Evolutionary conservation across 2,113 vertebrate species (phyloP).

Genomic region (Gallinago undulata): DNA sequence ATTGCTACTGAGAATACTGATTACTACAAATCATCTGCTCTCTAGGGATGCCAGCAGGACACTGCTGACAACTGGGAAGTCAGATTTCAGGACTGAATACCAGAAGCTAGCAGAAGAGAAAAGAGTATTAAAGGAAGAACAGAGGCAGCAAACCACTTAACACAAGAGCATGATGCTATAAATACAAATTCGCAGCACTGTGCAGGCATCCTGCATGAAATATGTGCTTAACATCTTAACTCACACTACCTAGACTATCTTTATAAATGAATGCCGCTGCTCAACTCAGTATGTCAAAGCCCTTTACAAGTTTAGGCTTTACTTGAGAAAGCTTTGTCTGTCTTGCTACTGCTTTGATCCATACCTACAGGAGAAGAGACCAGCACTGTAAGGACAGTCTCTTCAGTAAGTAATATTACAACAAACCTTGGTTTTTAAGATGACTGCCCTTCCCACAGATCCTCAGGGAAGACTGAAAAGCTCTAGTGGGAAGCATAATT

Average conservation of each 20-base stretch:
- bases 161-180: neutral
- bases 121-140: neutral
- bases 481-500: neutral
- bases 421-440: neutral
- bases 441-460: neutral
- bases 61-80: neutral
- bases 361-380: neutral
- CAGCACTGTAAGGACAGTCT: neutral
- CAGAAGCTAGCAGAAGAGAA: neutral
- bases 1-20: neutral
- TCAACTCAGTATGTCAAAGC: neutral
- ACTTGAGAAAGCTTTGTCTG: neutral
- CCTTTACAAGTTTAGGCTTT: neutral
- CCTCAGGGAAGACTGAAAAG: neutral
- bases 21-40: neutral
- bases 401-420: neutral
- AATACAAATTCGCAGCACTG: accelerated
- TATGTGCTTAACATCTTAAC: neutral
- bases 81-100: neutral
- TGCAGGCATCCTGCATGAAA: neutral
- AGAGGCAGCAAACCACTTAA: neutral
- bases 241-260: neutral
- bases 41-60: conserved; percentile 3
- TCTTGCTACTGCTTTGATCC: neutral
- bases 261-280: neutral